Conservation (phyloP, 1,140 invertebrate genomes). For the Listronotus oregonensis region DNA sequence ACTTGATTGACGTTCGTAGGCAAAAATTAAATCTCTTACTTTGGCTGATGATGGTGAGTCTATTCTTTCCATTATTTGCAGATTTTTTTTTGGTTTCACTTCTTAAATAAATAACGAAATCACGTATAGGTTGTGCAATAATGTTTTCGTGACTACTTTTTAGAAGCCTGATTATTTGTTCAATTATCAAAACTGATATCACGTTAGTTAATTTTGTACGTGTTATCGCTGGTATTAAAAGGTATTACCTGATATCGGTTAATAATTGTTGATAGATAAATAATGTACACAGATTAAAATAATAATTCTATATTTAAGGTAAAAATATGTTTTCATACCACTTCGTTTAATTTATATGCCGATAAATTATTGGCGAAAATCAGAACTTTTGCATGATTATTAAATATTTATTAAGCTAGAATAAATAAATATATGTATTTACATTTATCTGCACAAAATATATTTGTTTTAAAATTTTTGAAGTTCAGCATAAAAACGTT, state of each 20-base stretch:
- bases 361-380: too few relatives aligned
- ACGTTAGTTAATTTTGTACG: conserved; percentile 8
- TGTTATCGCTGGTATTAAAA: conserved; percentile 5
- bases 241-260: conserved; percentile 4
- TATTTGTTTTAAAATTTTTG: too few relatives aligned
- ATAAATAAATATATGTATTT: too few relatives aligned
- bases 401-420: too few relatives aligned
- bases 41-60: conserved; percentile 4
- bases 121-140: neutral
- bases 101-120: neutral
- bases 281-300: conserved; percentile 1
- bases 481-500: too few relatives aligned
- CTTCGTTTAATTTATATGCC: too few relatives aligned
- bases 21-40: conserved; percentile 15
- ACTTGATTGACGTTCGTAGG: conserved; percentile 13
- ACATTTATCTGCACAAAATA: too few relatives aligned
- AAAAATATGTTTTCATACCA: too few relatives aligned
- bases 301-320: too few relatives aligned
- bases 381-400: too few relatives aligned
- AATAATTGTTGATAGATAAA: conserved; percentile 5
- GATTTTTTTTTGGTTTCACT: neutral
- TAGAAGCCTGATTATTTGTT: conserved; percentile 4
- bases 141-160: neutral
- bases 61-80: neutral
- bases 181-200: conserved; percentile 1